Base-by-base conservation (phyloP, 2,888 invertebrate genomes). In the Cataglyphis albicans region DNA sequence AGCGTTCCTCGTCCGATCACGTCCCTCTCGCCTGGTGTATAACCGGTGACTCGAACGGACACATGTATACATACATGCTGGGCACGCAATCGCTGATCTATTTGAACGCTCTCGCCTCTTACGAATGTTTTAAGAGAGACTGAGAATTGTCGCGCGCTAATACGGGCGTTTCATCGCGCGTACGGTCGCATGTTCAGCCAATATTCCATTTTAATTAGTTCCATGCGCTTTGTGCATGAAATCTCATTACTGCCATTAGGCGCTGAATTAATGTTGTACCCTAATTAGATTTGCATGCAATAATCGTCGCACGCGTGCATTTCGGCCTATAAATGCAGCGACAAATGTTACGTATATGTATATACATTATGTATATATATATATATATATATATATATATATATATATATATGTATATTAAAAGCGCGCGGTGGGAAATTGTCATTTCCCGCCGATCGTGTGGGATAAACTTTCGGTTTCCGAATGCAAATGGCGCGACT, bases 191-290 rank as follows among this genome's bases (percentile, higher is more conserved):
- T 68, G 68, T 48, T 70, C 78, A 80, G 78, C 78, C 78, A 80
- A 80, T 80, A 80, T 80, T 80, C 70, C 78, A 80, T 80, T 80
- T 80, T 80, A 80, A 80, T 80, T 80, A 80, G 78, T 80, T 80
- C 70, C 78, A 80, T 80, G 78, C 70, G 78, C 78, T 80, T 80
- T 80, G 78, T 80, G 78, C 78, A 80, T 80, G 78, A 80, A 80
- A 80, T 80, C 78, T 80, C 78, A 80, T 80, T 80, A 80, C 59
- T 80, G 70, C 78, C 78, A 80, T 80, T 68, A 80, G 70, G 70
- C 61, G 44, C 78, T 61, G 70, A 80, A 80, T 80, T 80, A 80
- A 70, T 80, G 78, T 80, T 80, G 78, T 70, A 80, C 78, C 70
- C 70, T 80, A 70, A 80, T 80, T 80, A 80, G 78, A 80, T 80